Evolutionary conservation across 92 coral and sea anemone genomes (phyloP).

Genomic region (Desmophyllum pertusum): DNA sequence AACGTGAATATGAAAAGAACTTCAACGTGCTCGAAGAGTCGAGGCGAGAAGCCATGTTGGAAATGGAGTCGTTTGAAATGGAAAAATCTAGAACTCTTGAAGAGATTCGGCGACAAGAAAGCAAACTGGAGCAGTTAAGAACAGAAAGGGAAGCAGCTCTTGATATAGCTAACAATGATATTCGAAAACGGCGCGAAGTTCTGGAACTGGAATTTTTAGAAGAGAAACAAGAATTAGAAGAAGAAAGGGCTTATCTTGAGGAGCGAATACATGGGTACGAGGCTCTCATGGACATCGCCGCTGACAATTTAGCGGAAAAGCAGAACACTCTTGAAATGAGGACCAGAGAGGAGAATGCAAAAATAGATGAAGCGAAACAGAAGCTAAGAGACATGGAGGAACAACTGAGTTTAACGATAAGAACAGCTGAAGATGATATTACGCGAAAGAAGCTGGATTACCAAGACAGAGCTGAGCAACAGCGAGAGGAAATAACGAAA

Average conservation of each 20-base stretch:
- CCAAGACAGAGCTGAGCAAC: conserved; percentile 53
- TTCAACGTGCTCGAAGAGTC: conserved; percentile 83
- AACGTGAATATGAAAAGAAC: conserved; percentile 68
- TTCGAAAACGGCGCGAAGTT: conserved; percentile 79
- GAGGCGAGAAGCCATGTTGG: conserved; percentile 68
- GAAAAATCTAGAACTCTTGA: conserved; percentile 69
- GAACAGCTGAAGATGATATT: conserved; percentile 67
- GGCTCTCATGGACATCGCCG: conserved; percentile 80
- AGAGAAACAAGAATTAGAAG: conserved; percentile 61
- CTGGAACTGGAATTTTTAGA: conserved; percentile 83
- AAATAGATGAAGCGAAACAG: conserved; percentile 76
- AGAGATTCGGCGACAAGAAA: conserved; percentile 63
- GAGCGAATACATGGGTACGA: conserved; percentile 78
- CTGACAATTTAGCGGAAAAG: conserved; percentile 88
- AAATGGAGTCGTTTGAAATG: conserved; percentile 72
- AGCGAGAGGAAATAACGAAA: conserved; percentile 46
- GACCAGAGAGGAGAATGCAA: conserved; percentile 74
- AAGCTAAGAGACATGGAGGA: conserved; percentile 73
- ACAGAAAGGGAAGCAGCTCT: conserved; percentile 75
- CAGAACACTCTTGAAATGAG: conserved; percentile 72
- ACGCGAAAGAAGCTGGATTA: conserved; percentile 70
- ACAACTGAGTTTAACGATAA: conserved; percentile 55
- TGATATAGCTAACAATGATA: conserved; percentile 60
- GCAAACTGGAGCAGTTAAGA: conserved; percentile 55
- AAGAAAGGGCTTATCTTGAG: conserved; percentile 67